Base-by-base conservation (phyloP, 2,888 invertebrate genomes). In the Thereva unica region DNA sequence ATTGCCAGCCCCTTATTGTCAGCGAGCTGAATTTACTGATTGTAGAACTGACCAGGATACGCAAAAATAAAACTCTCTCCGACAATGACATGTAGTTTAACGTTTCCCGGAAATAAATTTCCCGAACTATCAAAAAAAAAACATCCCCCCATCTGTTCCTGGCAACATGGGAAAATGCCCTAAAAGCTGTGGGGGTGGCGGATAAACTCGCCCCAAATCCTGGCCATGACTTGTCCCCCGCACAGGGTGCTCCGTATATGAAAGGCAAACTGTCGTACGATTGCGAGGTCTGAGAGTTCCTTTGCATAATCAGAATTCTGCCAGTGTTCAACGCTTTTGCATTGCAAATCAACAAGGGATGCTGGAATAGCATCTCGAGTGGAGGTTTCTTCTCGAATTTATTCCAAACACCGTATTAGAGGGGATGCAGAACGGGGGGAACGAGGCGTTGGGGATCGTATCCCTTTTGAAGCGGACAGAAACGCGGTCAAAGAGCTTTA, bases 221-320 rank as follows among this genome's bases (percentile, higher is more conserved):
- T 23, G 50, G 50, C 41, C 41, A 23, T 49, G 50, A 50, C 40
- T 50, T 4, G 61, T 12, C 4, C 23, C 4, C 40, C 23, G 41
- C 40, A 49, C 50, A 10, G 42, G n/a, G 38, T 41, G 49, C 50
- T 61, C 61, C 38, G 50, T 61, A 49, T 61, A 42, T 61, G 41
- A 41, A 34, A 49, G 49, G 50, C 12, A 61, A 61, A 61, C 40
- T 61, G 55, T 65, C 56, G 54, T 54, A 8, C 47, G 37, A 53
- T 34, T 41, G 40, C 45, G 41, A 55, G n/a, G 37, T 41, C 42
- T 66, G 40, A 42, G 41, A 55, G n/a, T 40, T 42, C 42, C 56
- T 66, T 40, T 66, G 57, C 57, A 67, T 67, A 67, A 67, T 67
- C 52, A 61, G 53, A 52, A 67, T 67, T 54, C 59, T 38, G 54